These are phyloP conservation scores for Vombatus ursinus DNA, from an alignment of 2,113 vertebrate species.

Conservation along the genomic window DNA sequence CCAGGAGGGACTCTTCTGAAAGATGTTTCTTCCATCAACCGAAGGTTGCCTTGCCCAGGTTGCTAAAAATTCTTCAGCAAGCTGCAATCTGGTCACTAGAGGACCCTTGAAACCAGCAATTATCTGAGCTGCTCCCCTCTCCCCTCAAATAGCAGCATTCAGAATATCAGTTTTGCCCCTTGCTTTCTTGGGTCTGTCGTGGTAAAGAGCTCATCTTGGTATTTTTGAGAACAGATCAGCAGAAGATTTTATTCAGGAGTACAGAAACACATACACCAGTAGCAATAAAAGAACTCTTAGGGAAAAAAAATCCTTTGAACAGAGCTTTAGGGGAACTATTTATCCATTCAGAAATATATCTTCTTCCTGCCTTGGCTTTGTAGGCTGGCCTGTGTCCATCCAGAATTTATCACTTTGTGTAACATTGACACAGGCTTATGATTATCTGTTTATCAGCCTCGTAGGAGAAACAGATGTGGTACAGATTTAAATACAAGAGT, in stretches of 20 bases:
- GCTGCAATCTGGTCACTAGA: background rate
- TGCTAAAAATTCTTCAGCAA: background rate
- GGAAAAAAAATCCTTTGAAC: background rate
- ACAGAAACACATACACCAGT: background rate
- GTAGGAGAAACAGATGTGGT: background rate
- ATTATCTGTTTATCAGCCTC: background rate
- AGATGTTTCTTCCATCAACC: background rate
- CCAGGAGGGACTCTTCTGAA: background rate
- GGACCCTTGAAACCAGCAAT: background rate
- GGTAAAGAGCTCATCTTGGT: background rate
- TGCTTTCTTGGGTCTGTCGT: background rate
- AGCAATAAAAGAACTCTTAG: background rate
- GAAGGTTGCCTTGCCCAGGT: background rate
- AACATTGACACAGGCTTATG: background rate
- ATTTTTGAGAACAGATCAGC: background rate
- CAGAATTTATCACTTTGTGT: background rate
- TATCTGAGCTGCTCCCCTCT: background rate
- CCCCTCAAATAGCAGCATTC: background rate
- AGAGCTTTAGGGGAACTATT: background rate
- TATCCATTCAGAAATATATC: background rate
- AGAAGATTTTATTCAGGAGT: background rate
- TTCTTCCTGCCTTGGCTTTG: background rate
- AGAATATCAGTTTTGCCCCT: background rate
- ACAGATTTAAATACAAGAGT: background rate
- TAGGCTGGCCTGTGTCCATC: background rate